Conservation (phyloP, 2,113 vertebrate genomes). For the Clinocottus analis region DNA sequence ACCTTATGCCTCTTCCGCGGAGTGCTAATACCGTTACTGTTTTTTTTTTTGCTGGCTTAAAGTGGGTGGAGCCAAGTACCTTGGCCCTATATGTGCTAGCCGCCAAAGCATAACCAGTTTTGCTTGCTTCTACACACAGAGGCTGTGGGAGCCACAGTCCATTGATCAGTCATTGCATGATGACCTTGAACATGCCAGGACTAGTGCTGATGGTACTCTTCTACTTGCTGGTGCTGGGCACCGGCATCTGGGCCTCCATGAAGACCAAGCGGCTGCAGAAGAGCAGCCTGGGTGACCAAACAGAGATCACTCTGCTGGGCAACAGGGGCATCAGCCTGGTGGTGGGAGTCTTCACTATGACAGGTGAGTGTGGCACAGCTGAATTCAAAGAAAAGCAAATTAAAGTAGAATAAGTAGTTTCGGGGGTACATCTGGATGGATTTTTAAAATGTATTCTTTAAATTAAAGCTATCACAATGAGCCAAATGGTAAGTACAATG, state of each 20-base stretch:
- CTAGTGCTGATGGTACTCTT: conserved; percentile 48
- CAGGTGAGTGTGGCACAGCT: conserved; percentile 46
- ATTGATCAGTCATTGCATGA: neutral
- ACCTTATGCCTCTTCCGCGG: too few species aligned
- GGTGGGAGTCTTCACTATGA: conserved; percentile 66
- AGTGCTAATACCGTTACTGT: too few species aligned
- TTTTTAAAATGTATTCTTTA: too few species aligned
- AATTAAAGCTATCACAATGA: too few species aligned
- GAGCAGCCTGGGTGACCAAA: neutral
- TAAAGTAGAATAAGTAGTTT: too few species aligned
- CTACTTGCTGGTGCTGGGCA: conserved; percentile 64
- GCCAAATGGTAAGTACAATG: too few species aligned
- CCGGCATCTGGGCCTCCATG: conserved; percentile 54
- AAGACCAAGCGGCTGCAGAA: conserved; percentile 30
- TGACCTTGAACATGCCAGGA: conserved; percentile 52
- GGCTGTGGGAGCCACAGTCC: neutral
- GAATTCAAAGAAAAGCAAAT: too few species aligned
- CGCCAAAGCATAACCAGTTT: too few species aligned
- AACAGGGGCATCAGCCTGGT: conserved; percentile 47
- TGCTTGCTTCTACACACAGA: neutral
- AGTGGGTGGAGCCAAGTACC: too few species aligned
- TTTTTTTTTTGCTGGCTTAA: too few species aligned
- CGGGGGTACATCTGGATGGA: too few species aligned
- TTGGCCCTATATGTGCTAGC: too few species aligned
- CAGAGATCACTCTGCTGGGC: conserved; percentile 43